Base-by-base conservation (phyloP, 1,140 invertebrate species). In the Rhizoglyphus robini region DNA sequence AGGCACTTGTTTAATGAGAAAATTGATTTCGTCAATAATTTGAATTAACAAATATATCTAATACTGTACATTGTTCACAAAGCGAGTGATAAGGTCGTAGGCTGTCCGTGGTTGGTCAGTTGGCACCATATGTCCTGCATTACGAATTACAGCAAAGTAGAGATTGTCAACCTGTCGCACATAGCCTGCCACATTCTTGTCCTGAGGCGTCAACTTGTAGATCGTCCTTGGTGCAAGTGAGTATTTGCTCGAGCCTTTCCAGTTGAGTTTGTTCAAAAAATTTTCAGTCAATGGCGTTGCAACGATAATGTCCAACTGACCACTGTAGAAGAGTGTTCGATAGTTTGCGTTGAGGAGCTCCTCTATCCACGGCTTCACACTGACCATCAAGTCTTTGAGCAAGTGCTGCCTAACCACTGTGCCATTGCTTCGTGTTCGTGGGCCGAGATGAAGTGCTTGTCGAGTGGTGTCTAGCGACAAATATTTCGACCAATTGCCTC, bases 91-190 rank as follows among this genome's bases (percentile, higher is more conserved):
- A 70, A 92, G 77, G 74, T 88, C 84, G 25, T 83, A 79, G 1
- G 83, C 82, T 82, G 85, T 85, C 64, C 82, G 81, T 0, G 88
- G 88, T 72, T 90, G 87, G 76, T 91, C 87, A 27, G 78, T 76
- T 0, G 88, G 87, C 20, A 88, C 83, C 82, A 90, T 88, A 68
- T 92, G 88, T 0, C 89, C 88, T 30, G 87, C 87, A 77, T 87
- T 83, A 60, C 87, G 78, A 0, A 89, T 81, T 71, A 88, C 73
- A n/a, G 89, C 84, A 76, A 90, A 86, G 2, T 84, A 85, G 30
- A 92, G 79, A 73, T 84, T 84, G 0, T 80, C 82, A 4, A 82
- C 84, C 29, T 81, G 79, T 72, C 86, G 85, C 0, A 84, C 82
- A 74, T 88, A 90, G 0, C 88, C 88, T 54, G 87, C 87, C 4